phyloP scores from a whole-genome alignment of 2,797 vertebrate genomes.

The Luscinia luscinia region DNA sequence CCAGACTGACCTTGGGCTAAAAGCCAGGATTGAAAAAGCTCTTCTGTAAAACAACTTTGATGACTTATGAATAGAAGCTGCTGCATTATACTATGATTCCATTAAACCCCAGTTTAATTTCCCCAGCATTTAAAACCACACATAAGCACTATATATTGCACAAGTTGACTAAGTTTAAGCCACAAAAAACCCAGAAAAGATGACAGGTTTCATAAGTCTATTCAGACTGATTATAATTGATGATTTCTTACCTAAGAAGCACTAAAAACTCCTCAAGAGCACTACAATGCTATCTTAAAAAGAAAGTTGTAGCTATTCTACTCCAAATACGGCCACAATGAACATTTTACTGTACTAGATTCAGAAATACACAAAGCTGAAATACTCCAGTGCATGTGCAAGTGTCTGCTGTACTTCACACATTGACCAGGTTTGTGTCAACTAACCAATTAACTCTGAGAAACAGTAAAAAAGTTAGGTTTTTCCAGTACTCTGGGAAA shows the following conservation, averaged over 20 bases:
- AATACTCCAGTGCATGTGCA: not conserved
- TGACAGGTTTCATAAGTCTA: not conserved
- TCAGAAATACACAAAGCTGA: not conserved
- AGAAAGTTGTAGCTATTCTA: not conserved
- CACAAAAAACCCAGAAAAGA: not conserved
- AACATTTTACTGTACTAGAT: not conserved
- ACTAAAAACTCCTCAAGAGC: not conserved
- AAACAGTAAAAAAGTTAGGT: not conserved
- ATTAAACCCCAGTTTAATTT: slow-evolving; percentile 2
- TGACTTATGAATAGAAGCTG: slow-evolving; percentile 31
- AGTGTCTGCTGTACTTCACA: not conserved
- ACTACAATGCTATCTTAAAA: not conserved
- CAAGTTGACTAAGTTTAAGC: slow-evolving; percentile 4
- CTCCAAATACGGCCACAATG: accelerated
- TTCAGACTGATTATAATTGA: not conserved
- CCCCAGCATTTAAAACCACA: slow-evolving; percentile 17
- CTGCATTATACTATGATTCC: not conserved
- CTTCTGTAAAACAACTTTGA: slow-evolving; percentile 26
- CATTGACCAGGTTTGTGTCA: not conserved
- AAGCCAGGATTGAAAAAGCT: slow-evolving; percentile 25
- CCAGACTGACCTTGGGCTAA: not conserved
- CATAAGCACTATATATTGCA: not conserved
- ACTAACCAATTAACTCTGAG: not conserved
- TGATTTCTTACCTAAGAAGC: not conserved
- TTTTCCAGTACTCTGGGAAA: not conserved